These are phyloP conservation scores for Galbula dea DNA, from an alignment of 2,113 vertebrate genomes.

Conservation along the genomic window DNA sequence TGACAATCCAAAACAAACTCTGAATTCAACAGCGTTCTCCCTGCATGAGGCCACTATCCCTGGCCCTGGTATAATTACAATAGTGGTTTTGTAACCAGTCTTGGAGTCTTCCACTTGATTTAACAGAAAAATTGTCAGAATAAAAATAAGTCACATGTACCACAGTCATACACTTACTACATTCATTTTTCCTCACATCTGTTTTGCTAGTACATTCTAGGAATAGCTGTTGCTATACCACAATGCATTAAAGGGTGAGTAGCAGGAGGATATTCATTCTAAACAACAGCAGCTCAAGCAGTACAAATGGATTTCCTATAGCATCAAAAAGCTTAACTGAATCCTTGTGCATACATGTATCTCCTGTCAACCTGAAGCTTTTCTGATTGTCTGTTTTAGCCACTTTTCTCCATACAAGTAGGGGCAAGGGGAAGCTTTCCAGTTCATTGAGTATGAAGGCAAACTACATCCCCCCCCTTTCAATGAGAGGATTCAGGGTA, in stretches of 20 bases:
- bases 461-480: not conserved
- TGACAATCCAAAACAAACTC: slow-evolving; percentile 20
- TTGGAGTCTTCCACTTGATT: not conserved
- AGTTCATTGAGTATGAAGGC: not conserved
- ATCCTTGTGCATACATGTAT: too few species aligned
- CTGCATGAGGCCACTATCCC: not conserved
- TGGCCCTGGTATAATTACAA: not conserved
- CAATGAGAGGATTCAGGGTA: too few species aligned
- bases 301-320: not conserved
- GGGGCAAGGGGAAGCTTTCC: not conserved
- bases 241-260: not conserved
- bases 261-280: not conserved
- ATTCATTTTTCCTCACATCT: not conserved
- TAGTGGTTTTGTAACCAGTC: not conserved
- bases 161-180: not conserved
- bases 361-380: not conserved
- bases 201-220: not conserved
- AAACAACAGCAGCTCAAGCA: not conserved
- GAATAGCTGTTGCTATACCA: not conserved
- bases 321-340: not conserved
- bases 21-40: too few species aligned
- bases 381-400: not conserved
- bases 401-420: not conserved
- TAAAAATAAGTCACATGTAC: not conserved
- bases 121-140: not conserved